Evolutionary conservation across 35 echinoderm and acorn worm genomes (phyloP).

Genomic region (Amphiura filiformis): DNA sequence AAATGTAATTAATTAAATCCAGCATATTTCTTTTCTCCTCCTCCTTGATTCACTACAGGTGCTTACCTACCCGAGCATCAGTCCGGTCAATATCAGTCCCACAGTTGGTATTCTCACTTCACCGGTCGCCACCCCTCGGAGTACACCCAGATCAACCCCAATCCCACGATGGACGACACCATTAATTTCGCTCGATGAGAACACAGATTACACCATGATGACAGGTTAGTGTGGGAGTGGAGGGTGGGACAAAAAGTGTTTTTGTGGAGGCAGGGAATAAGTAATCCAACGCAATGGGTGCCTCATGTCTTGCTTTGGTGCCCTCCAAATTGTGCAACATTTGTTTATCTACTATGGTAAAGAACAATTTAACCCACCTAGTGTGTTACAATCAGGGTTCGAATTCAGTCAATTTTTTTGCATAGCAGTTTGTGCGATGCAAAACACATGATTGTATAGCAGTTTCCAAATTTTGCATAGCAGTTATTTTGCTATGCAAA

Average conservation of each 20-base stretch:
- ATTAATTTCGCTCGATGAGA: slow-evolving; percentile 94
- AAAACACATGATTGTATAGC: too few species aligned
- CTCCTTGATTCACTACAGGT: slow-evolving; percentile 80
- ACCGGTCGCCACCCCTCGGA: slow-evolving; percentile 91
- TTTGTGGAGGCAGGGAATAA: not conserved
- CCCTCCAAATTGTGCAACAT: not conserved
- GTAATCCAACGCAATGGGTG: not conserved
- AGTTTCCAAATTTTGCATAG: too few species aligned
- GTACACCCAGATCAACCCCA: slow-evolving; percentile 92
- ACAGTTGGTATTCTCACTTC: slow-evolving; percentile 87
- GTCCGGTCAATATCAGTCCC: slow-evolving; percentile 90
- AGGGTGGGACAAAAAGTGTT: too few species aligned
- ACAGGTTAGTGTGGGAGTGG: slow-evolving; percentile 76
- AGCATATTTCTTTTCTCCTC: too few species aligned
- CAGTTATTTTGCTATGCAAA: too few species aligned
- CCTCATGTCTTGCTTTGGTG: not conserved
- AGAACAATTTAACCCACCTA: not conserved
- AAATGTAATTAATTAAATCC: too few species aligned
- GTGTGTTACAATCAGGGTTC: too few species aligned
- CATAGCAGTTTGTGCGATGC: too few species aligned
- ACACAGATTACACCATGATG: slow-evolving; percentile 86
- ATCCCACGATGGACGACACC: slow-evolving; percentile 94
- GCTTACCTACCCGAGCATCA: slow-evolving; percentile 86
- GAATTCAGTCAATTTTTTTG: too few species aligned
- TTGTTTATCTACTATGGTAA: not conserved